Conservation (phyloP, 2,888 invertebrate genomes). For the Hydroisotoma schaefferi region DNA sequence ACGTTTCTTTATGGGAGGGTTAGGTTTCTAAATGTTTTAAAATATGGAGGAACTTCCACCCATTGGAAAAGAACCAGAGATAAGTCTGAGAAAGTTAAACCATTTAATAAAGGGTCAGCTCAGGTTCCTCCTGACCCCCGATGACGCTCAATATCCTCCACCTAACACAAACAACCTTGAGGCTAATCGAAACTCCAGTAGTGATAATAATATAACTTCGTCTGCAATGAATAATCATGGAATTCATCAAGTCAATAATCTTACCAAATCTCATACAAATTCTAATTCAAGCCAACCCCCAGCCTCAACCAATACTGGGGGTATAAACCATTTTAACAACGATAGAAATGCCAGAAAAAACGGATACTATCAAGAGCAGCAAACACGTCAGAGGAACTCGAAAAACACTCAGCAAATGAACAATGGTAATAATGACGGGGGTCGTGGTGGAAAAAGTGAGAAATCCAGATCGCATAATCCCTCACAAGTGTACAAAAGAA, state of each 20-base stretch:
- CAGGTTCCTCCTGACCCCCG: not conserved
- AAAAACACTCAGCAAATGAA: not conserved
- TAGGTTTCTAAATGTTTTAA: too few species aligned
- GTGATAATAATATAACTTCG: not conserved
- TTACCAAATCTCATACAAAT: too few species aligned
- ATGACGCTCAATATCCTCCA: not conserved
- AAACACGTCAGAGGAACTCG: too few species aligned
- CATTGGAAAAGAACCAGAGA: not conserved
- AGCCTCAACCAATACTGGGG: not conserved
- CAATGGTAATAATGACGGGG: not conserved
- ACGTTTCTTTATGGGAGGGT: too few species aligned
- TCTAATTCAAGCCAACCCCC: not conserved
- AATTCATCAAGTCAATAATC: too few species aligned
- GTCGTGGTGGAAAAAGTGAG: not conserved
- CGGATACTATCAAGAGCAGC: not conserved
- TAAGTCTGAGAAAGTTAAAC: conserved; percentile 4
- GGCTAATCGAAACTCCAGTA: too few species aligned
- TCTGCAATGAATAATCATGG: not conserved
- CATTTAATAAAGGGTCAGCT: conserved; percentile 8
- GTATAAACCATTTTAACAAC: not conserved
- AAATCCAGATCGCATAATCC: not conserved
- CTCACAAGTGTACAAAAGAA: not conserved
- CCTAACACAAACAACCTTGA: not conserved
- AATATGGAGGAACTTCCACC: not conserved
- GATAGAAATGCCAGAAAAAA: not conserved